phyloP scores from a whole-genome alignment of 2,888 invertebrate genomes.

The Cetonia aurata region DNA sequence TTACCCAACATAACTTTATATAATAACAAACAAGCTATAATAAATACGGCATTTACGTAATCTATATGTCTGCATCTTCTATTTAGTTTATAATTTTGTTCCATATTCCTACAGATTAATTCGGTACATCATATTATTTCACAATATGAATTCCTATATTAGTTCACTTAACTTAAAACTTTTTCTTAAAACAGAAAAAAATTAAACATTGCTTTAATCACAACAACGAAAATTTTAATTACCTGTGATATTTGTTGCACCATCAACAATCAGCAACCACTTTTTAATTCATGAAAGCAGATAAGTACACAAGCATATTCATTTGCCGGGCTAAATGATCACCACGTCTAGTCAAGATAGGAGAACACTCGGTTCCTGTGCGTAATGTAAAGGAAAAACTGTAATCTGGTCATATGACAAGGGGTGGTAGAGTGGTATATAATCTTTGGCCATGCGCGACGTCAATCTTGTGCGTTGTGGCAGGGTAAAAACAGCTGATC shows the following conservation, averaged over 20 bases:
- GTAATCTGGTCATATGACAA: constrained; percentile 44
- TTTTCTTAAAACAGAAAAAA: too few species aligned
- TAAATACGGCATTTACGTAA: too few species aligned
- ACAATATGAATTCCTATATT: too few species aligned
- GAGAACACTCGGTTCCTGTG: constrained; percentile 6
- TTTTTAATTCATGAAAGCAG: constrained; percentile 28
- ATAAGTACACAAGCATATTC: neutral
- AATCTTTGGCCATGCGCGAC: constrained; percentile 30
- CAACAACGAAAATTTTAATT: neutral
- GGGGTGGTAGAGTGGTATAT: constrained; percentile 38
- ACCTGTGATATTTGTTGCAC: constrained; percentile 10
- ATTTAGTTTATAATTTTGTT: too few species aligned
- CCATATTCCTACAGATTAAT: too few species aligned
- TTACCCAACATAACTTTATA: constrained; percentile 3
- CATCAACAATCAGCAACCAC: constrained; percentile 5
- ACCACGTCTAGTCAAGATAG: neutral
- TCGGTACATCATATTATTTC: too few species aligned
- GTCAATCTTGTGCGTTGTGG: constrained; percentile 13
- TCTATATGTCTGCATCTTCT: too few species aligned
- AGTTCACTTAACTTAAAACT: too few species aligned
- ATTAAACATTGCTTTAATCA: neutral
- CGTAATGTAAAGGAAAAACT: constrained; percentile 16
- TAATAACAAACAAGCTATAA: constrained; percentile 7
- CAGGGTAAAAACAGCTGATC: constrained; percentile 50
- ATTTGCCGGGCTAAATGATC: constrained; percentile 8